Evolutionary conservation across 2,888 invertebrate genomes (phyloP), one percentile per base, ranked within the genome.

Genomic region (Poecilobothrus nobilitatus): DNA sequence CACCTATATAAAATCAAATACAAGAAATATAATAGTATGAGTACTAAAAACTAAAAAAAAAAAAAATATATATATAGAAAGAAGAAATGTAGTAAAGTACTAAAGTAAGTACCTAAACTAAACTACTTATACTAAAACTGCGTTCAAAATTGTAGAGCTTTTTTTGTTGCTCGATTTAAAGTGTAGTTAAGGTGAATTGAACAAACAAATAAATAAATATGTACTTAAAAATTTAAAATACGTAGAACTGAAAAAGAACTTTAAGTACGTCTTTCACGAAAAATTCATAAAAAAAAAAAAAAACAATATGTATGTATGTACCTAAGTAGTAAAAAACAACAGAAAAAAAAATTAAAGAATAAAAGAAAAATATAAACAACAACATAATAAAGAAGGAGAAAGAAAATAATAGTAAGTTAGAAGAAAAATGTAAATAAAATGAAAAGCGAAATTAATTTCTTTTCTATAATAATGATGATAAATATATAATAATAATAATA

Each of bases 381-480:
- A 6, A 53, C 2, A 53, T 3, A 53, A 53, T 12, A 53, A 53
- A 53, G 18, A 18, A 53, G 15, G 18, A 12, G 15, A 53, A 53
- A 53, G 53, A 53, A 18, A 53, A 53, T 53, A 18, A 18, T 12
- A 53, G n/a, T 15, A 18, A 18, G 18, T 9, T 18, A 18, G 15
- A 53, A 53, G 53, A 53, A 18, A 53, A 53, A 53, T 15, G 53
- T 53, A 53, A 53, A 53, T 18, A 53, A 53, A 53, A 53, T 53
- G 53, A 53, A 53, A 53, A 53, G 53, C 53, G 53, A 53, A 53
- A 53, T 53, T 53, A 53, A 53, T 53, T 53, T 53, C 53, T 53
- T 53, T 53, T 53, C 53, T 53, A n/a, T 53, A 53, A 53, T 53
- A 53, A 53, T n/a, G 18, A 53, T 53, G 6, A 53, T 53, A 53